Evolutionary conservation across 1,140 invertebrate genomes (phyloP), one percentile per base, ranked within the genome.

Genomic region (Bombyx mori): DNA sequence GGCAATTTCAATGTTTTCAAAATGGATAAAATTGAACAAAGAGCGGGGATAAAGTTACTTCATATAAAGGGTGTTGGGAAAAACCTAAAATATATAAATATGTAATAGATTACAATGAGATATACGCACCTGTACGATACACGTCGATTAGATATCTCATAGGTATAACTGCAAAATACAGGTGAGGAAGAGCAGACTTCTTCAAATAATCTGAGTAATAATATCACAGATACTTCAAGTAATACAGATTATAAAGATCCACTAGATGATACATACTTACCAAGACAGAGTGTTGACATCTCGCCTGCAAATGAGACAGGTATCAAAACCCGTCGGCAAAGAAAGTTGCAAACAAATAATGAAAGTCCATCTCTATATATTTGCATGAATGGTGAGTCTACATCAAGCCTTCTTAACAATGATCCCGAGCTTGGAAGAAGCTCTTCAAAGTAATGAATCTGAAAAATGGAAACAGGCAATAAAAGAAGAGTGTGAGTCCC

Each of bases 381-480:
- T 35, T 35, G 26, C 4, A 35, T 35, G 26, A 35, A 35, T 35
- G 26, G 26, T 35, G 26, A 35, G 2, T 35, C 26, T 2, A 35
- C 4, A 35, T 35, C 26, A 35, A 35, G 26, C 26, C 26, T 35
- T 56, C 8, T 49, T 8, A 7, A 7, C 22, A 61, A 61, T 26
- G 66, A 65, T 44, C 66, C 63, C 18, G 26, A 61, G 60, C 35
- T 43, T 63, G 8, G 51, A 62, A 58, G 56, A 68, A 56, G 63
- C 66, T 48, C 52, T 68, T 53, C 52, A 49, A 48, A 42, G 60
- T n/a, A 55, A 44, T 51, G 60, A 61, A 43, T 53, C 57, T 50
- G 45, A 62, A 58, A 47, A 60, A 42, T 68, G 58, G 62, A 66
- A 56, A 60, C 46, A 62, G 8, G 67, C 64, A n/a, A 69, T 67